phyloP scores from a whole-genome alignment of 2,888 invertebrate species.

The Thysanoteuthis rhombus region DNA sequence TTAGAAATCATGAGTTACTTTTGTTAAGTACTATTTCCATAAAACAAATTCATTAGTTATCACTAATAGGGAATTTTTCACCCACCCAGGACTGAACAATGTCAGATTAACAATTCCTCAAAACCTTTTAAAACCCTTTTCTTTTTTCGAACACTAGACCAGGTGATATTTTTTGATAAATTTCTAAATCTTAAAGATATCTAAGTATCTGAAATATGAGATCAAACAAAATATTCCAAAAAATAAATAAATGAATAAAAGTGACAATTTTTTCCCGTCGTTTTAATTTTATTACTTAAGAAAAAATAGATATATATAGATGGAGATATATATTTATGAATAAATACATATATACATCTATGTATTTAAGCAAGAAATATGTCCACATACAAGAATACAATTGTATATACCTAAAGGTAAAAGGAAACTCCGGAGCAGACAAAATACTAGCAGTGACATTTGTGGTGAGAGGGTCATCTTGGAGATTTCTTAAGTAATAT shows the following conservation, averaged over 20 bases:
- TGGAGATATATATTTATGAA: neutral
- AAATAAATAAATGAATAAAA: neutral
- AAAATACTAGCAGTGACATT: neutral
- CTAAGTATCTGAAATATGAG: no score
- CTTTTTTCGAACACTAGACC: no score
- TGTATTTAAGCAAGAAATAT: neutral
- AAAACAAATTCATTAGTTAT: no score
- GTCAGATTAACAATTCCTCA: no score
- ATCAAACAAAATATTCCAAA: neutral
- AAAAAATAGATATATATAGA: neutral
- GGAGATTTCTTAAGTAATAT: neutral
- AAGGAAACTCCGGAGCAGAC: neutral
- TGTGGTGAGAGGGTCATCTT: neutral
- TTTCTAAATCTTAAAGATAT: no score
- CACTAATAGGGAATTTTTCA: no score
- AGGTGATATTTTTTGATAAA: no score
- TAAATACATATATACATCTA: neutral
- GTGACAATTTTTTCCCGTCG: neutral
- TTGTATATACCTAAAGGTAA: neutral
- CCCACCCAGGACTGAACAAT: no score
- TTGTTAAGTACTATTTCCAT: no score
- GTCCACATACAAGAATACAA: neutral
- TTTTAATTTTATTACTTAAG: slow-evolving; percentile 12
- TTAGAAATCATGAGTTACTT: no score
- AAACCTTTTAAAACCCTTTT: no score